phyloP scores from a whole-genome alignment of 2,113 vertebrate genomes.

The Vireo altiloquus region DNA sequence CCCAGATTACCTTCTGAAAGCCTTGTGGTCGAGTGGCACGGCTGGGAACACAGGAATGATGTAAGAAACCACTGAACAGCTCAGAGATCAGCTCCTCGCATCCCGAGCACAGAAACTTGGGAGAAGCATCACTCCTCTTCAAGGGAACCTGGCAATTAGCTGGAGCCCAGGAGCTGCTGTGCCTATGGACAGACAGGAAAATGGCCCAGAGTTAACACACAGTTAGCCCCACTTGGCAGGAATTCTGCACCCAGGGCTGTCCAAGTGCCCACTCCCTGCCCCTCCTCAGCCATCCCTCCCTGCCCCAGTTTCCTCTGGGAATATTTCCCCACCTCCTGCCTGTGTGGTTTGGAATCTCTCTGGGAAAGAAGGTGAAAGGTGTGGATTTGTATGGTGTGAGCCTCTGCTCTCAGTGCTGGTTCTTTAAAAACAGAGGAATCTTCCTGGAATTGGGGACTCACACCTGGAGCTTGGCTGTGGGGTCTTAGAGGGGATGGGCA shows the following conservation, averaged over 20 bases:
- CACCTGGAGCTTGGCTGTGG: background rate
- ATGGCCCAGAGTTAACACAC: background rate
- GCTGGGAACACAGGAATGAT: slow-evolving; percentile 15
- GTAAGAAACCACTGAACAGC: slow-evolving; percentile 35
- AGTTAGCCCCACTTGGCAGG: background rate
- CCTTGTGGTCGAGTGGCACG: background rate
- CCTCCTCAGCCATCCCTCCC: background rate
- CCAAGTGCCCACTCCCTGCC: background rate
- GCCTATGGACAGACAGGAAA: background rate
- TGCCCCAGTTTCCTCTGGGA: background rate
- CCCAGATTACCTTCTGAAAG: slow-evolving; percentile 56
- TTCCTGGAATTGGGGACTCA: background rate
- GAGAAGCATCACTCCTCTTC: background rate
- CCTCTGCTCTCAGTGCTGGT: background rate
- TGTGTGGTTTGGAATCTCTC: background rate
- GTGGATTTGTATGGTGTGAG: background rate
- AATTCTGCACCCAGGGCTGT: background rate
- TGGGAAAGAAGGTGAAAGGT: background rate
- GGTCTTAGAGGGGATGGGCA: background rate
- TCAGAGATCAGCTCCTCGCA: background rate
- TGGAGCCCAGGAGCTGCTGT: background rate
- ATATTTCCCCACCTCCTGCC: background rate
- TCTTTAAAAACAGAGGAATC: background rate
- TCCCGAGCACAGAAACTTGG: background rate
- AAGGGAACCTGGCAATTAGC: background rate